phyloP scores from a whole-genome alignment of 2,113 vertebrate genomes.

The Myrmecophaga tridactyla region DNA sequence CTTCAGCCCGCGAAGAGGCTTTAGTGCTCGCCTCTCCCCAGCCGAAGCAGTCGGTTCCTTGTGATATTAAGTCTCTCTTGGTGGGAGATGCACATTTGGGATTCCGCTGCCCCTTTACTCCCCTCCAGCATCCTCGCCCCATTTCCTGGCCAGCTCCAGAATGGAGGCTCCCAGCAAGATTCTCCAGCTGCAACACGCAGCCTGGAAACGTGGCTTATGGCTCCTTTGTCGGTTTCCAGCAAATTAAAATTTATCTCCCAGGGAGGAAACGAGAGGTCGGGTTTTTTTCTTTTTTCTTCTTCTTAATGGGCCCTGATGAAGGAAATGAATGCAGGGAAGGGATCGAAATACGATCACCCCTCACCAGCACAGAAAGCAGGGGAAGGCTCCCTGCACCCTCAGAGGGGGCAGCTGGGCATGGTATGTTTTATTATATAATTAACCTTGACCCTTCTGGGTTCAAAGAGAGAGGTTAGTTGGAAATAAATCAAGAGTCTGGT shows the following conservation, averaged over 20 bases:
- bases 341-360: slow-evolving; percentile 80
- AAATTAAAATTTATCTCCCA: slow-evolving; percentile 84
- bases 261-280: slow-evolving; percentile 78
- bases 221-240: slow-evolving; percentile 80
- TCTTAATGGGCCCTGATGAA: slow-evolving; percentile 82
- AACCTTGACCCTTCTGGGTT: slow-evolving; percentile 85
- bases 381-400: slow-evolving; percentile 57
- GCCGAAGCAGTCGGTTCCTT: slow-evolving; percentile 27
- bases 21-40: not conserved
- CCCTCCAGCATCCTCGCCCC: not conserved
- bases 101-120: not conserved
- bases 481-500: slow-evolving; percentile 86
- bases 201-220: slow-evolving; percentile 63
- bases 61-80: slow-evolving; percentile 62
- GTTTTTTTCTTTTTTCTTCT: slow-evolving; percentile 41
- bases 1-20: not conserved
- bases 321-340: slow-evolving; percentile 80
- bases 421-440: slow-evolving; percentile 86
- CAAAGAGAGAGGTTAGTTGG: slow-evolving; percentile 85
- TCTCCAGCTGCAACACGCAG: not conserved
- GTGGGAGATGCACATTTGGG: not conserved
- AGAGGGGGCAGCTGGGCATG: slow-evolving; percentile 79
- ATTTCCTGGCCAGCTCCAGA: not conserved
- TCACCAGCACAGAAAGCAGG: slow-evolving; percentile 24
- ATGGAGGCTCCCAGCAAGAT: not conserved